These are phyloP conservation scores for Abramis brama DNA, from an alignment of 2,113 vertebrate genomes.

Conservation along the genomic window DNA sequence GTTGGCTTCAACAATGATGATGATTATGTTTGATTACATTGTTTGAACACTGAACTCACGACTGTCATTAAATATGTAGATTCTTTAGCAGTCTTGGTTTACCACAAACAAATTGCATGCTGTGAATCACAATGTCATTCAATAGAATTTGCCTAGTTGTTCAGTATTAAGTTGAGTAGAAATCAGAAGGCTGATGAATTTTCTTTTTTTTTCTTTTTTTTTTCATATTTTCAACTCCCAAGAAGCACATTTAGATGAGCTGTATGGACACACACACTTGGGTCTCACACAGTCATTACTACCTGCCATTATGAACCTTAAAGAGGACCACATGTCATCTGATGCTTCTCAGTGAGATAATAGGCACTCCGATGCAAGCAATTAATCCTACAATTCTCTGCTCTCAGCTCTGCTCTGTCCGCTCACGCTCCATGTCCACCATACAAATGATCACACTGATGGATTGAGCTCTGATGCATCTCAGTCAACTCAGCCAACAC, in stretches of 20 bases:
- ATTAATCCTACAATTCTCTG: slow-evolving; percentile 52
- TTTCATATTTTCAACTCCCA: too few species aligned
- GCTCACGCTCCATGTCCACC: slow-evolving; percentile 16
- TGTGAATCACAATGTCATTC: slow-evolving; percentile 8
- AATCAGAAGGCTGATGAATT: background rate
- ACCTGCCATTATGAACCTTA: slow-evolving; percentile 49
- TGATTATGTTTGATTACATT: slow-evolving; percentile 57
- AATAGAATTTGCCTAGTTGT: background rate
- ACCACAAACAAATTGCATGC: slow-evolving; percentile 16
- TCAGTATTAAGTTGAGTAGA: slow-evolving; percentile 15
- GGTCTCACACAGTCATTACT: slow-evolving; percentile 26
- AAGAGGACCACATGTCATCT: slow-evolving; percentile 44
- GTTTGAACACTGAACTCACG: slow-evolving; percentile 44
- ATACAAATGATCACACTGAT: slow-evolving; percentile 27
- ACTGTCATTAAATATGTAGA: slow-evolving; percentile 29
- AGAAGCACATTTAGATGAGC: slow-evolving; percentile 4
- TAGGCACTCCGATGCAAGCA: slow-evolving; percentile 56
- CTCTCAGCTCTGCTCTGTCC: background rate
- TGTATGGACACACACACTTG: background rate
- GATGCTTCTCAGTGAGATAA: slow-evolving; percentile 48
- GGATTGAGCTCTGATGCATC: background rate
- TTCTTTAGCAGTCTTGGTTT: background rate
- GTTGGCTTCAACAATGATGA: slow-evolving; percentile 45
- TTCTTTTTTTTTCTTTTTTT: background rate
- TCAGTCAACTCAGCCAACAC: background rate